Evolutionary conservation across 2,113 vertebrate genomes (phyloP).

Genomic region (Eclectus roratus): DNA sequence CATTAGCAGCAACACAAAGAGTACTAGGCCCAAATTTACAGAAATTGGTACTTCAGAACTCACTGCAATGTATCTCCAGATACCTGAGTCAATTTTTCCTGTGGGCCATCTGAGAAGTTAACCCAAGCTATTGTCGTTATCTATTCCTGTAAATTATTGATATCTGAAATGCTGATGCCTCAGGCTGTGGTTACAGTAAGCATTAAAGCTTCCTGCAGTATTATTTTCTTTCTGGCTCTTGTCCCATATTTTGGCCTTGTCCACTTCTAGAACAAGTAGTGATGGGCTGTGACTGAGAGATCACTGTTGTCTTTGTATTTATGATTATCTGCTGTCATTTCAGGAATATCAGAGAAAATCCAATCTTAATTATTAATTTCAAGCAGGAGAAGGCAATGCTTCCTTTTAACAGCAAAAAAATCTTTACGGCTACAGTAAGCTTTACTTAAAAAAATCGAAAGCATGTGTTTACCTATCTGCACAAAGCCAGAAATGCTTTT

Average conservation of each 20-base stretch:
- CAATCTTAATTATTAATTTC: not conserved
- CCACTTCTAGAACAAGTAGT: not conserved
- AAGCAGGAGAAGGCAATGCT: not conserved
- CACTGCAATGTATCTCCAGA: not conserved
- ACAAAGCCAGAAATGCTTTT: not conserved
- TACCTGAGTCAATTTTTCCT: not conserved
- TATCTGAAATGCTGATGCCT: slow-evolving; percentile 33
- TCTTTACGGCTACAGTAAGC: not conserved
- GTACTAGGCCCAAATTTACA: not conserved
- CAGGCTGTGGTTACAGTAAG: slow-evolving; percentile 48
- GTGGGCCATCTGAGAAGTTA: not conserved
- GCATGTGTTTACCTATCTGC: not conserved
- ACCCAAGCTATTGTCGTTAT: not conserved
- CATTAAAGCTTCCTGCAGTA: slow-evolving; percentile 38
- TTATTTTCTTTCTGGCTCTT: slow-evolving; percentile 12
- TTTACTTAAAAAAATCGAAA: not conserved
- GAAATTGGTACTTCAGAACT: not conserved
- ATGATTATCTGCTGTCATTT: not conserved
- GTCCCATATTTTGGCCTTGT: slow-evolving; percentile 3
- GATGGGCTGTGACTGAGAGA: not conserved
- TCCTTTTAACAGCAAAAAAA: not conserved
- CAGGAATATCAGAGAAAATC: not conserved
- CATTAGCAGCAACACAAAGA: not conserved
- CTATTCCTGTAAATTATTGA: slow-evolving; percentile 53
- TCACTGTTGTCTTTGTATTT: not conserved